These are phyloP conservation scores for Drosophila parvula DNA, from an alignment of 1,140 invertebrate species.

Conservation along the genomic window DNA sequence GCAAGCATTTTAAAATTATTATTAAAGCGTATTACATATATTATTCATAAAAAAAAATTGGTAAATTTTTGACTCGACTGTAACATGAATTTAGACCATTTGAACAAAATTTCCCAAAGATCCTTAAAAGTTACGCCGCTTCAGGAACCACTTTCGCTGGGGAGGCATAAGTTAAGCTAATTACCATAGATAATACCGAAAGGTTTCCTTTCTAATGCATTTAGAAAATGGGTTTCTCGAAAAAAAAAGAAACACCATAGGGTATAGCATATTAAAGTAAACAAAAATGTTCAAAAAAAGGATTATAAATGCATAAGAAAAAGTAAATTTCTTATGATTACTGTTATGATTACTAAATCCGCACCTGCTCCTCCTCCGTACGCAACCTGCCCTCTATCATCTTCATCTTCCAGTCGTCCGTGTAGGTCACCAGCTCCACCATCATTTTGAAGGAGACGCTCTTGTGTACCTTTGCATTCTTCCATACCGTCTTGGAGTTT, in stretches of 20 bases:
- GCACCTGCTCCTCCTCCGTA: constrained; percentile 67
- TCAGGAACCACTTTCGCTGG: constrained; percentile 17
- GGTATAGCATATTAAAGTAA: too few relatives aligned
- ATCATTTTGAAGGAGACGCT: constrained; percentile 52
- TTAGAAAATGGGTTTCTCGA: not conserved
- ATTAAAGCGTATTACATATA: too few relatives aligned
- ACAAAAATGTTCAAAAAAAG: too few relatives aligned
- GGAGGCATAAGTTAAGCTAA: not conserved
- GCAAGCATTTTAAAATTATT: not conserved
- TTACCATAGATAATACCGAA: too few relatives aligned
- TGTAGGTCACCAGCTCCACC: constrained; percentile 59
- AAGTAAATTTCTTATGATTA: not conserved
- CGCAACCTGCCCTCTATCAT: constrained; percentile 40
- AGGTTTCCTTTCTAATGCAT: not conserved
- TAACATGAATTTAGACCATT: constrained; percentile 3
- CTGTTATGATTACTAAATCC: not conserved
- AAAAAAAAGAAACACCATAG: not conserved
- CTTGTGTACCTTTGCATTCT: constrained; percentile 14
- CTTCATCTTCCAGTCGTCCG: constrained; percentile 56
- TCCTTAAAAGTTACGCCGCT: constrained; percentile 26
- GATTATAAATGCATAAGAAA: not conserved
- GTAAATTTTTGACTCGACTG: not conserved
- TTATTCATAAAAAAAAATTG: not conserved
- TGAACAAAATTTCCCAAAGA: not conserved
- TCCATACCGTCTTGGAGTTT: constrained; percentile 1